Evolutionary conservation across 2,797 vertebrate genomes (phyloP).

Genomic region (Odontamblyopus lacepedii): DNA sequence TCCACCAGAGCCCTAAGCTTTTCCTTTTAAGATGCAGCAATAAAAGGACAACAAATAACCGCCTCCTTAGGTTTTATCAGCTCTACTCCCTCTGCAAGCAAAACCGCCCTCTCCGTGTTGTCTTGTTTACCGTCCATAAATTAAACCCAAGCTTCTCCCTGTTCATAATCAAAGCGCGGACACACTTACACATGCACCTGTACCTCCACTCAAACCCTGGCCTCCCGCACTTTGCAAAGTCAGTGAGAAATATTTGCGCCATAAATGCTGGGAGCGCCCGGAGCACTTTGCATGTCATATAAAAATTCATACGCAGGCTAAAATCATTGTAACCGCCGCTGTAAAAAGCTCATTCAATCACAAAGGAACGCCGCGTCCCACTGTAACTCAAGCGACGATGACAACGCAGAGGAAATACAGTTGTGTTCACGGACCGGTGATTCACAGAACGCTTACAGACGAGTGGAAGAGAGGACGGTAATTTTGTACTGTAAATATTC

Average conservation of each 20-base stretch:
- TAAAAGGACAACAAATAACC: conserved; percentile 31
- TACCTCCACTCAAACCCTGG: conserved; percentile 27
- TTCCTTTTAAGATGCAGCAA: conserved; percentile 23
- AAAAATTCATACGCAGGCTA: conserved; percentile 63
- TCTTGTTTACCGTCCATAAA: conserved; percentile 65
- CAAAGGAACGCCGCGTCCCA: conserved; percentile 58
- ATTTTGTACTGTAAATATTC: background rate
- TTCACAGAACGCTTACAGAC: background rate
- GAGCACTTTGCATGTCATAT: conserved; percentile 77
- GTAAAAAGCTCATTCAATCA: conserved; percentile 70
- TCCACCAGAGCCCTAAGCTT: conserved; percentile 13
- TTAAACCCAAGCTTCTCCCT: conserved; percentile 62
- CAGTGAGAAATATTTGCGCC: conserved; percentile 71
- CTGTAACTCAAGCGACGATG: conserved; percentile 40
- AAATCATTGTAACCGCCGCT: conserved; percentile 66
- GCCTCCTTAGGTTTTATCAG: conserved; percentile 31
- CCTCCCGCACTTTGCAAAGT: conserved; percentile 67
- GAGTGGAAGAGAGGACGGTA: background rate
- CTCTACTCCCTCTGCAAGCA: conserved; percentile 47
- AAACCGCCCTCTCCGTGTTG: conserved; percentile 50
- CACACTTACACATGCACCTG: conserved; percentile 12
- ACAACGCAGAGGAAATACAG: conserved; percentile 36
- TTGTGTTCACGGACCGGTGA: background rate
- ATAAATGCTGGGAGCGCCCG: conserved; percentile 52
- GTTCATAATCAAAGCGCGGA: conserved; percentile 73